phyloP scores from a whole-genome alignment of 1,140 invertebrate genomes.

The Caenorhabditis remanei region DNA sequence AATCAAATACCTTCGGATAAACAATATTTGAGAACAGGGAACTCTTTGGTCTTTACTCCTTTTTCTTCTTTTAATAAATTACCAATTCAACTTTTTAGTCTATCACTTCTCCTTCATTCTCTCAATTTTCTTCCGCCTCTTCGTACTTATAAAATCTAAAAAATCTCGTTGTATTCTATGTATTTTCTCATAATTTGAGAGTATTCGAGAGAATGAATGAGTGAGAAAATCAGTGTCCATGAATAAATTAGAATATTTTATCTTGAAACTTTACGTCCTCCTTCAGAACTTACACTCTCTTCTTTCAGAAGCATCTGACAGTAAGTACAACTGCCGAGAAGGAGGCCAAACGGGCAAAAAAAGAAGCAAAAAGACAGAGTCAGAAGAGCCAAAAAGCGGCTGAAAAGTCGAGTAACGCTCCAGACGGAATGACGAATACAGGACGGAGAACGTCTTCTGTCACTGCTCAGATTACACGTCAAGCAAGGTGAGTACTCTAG shows the following conservation, averaged over 20 bases:
- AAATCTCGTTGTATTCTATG: too few relatives aligned
- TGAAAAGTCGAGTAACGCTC: conserved; percentile 25
- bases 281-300: background rate
- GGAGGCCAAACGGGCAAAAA: background rate
- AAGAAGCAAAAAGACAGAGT: background rate
- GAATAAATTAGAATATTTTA: conserved; percentile 16
- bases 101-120: background rate
- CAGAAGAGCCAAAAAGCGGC: background rate
- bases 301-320: conserved; percentile 38
- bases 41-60: conserved; percentile 15
- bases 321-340: conserved; percentile 27
- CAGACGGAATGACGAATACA: conserved; percentile 44
- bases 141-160: background rate
- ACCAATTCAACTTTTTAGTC: conserved; percentile 37
- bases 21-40: background rate
- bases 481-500: conserved; percentile 1
- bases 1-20: too few relatives aligned
- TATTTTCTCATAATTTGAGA: background rate
- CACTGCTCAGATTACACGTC: conserved; percentile 12
- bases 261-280: background rate
- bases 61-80: background rate
- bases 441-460: conserved; percentile 34
- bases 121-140: conserved; percentile 30
- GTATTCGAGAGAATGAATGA: background rate
- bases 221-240: conserved; percentile 40